A percentile compares a stretch with the other conserved stretches of the same genome.
Evolutionary conservation across 2,797 vertebrate species (phyloP).

Genomic region (Nyctibius grandis): DNA sequence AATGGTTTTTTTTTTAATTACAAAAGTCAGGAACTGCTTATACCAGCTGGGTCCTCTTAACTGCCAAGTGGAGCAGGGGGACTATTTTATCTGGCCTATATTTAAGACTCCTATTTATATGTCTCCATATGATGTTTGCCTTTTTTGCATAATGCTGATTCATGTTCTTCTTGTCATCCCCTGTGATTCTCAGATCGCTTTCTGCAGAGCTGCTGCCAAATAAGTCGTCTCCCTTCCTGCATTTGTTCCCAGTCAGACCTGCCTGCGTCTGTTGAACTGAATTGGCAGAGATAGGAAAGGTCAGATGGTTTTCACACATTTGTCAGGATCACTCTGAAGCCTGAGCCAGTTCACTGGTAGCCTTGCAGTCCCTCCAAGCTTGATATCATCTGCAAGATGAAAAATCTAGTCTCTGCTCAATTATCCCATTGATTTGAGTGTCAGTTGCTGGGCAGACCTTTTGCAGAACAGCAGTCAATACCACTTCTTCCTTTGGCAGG

Average conservation of each 20-base stretch:
- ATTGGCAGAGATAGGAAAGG: background rate
- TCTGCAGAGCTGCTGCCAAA: background rate
- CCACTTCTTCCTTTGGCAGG: background rate
- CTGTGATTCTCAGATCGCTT: background rate
- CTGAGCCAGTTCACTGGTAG: background rate
- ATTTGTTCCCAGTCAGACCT: background rate
- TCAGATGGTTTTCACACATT: background rate
- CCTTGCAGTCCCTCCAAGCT: background rate
- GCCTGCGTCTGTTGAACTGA: background rate
- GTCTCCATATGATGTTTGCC: background rate
- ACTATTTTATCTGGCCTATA: conserved; percentile 13
- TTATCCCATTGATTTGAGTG: background rate
- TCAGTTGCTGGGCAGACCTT: background rate
- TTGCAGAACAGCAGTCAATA: background rate
- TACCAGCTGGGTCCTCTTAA: background rate
- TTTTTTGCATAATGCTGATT: conserved; percentile 38
- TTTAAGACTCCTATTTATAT: conserved; percentile 24
- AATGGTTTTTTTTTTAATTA: background rate
- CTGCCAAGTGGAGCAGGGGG: background rate
- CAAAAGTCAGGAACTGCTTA: background rate
- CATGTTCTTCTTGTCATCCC: background rate
- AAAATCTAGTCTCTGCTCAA: background rate
- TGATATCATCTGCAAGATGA: background rate
- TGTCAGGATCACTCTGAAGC: background rate
- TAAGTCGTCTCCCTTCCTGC: background rate